Conservation (phyloP, 2,113 vertebrate species). For the Serilophus lunatus region DNA sequence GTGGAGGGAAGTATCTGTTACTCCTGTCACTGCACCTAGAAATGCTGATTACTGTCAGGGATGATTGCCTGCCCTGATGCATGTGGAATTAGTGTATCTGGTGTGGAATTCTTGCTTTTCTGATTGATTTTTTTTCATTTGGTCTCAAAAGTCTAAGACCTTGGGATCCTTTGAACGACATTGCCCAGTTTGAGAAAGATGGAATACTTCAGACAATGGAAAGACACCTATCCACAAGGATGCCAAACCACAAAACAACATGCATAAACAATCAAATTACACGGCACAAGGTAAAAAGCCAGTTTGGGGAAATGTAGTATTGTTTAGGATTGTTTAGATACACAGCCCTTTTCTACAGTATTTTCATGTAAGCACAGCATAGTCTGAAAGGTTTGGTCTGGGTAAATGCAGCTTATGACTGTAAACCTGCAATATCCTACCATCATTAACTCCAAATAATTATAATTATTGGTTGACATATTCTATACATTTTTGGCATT, state of each 20-base stretch:
- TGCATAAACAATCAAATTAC: conserved; percentile 77
- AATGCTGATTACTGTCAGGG: neutral
- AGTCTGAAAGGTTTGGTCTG: neutral
- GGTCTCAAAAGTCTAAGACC: conserved; percentile 77
- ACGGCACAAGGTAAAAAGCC: conserved; percentile 76
- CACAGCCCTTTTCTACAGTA: neutral
- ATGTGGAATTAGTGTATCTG: neutral
- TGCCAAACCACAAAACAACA: conserved; percentile 69
- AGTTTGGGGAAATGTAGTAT: neutral
- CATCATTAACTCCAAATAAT: neutral
- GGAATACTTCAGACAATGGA: conserved; percentile 87
- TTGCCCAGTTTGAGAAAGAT: conserved; percentile 89
- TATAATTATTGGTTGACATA: neutral
- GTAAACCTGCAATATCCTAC: neutral
- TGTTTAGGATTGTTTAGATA: neutral
- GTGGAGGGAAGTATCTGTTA: neutral
- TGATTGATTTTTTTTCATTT: neutral
- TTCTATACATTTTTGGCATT: neutral
- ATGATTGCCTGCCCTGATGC: neutral
- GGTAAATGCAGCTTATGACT: neutral
- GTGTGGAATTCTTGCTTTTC: neutral
- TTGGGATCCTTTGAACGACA: conserved; percentile 85
- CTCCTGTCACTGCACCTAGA: neutral
- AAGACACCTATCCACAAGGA: conserved; percentile 65
- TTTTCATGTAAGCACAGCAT: neutral